A percentile compares a stretch with the other conserved stretches of the same genome.
phyloP scores from a whole-genome alignment of 23 tunicate genomes.

The Corella eumyota region DNA sequence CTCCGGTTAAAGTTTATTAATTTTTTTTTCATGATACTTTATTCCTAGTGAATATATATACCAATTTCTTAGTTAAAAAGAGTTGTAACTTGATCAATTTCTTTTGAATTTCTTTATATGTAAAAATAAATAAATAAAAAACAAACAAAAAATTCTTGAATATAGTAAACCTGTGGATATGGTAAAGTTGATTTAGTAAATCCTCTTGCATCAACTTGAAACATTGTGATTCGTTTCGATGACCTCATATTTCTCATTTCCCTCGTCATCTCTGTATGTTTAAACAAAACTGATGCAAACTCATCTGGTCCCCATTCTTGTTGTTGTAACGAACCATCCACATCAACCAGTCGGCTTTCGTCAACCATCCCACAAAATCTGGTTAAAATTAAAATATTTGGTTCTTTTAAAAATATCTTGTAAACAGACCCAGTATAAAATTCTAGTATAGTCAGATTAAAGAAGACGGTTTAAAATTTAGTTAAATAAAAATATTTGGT shows the following conservation, averaged over 20 bases:
- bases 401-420: neutral
- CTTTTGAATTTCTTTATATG: too few relatives aligned
- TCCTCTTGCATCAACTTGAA: constrained; percentile 56
- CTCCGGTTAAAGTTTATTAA: too few relatives aligned
- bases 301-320: constrained; percentile 90
- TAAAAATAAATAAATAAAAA: too few relatives aligned
- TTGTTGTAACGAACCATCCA: constrained; percentile 42
- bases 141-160: too few relatives aligned
- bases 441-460: neutral
- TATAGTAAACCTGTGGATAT: constrained; percentile 56
- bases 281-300: constrained; percentile 51
- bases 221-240: constrained; percentile 41
- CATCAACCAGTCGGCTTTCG: constrained; percentile 58
- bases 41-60: too few relatives aligned
- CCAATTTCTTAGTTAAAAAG: too few relatives aligned
- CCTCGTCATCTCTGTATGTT: constrained; percentile 68
- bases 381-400: neutral
- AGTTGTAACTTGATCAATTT: too few relatives aligned
- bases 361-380: constrained; percentile 79
- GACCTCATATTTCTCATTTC: constrained; percentile 68
- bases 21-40: too few relatives aligned
- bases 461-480: neutral
- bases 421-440: neutral
- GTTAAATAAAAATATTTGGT: too few relatives aligned
- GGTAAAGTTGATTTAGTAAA: constrained; percentile 46